Evolutionary conservation across 2,888 invertebrate species (phyloP).

Genomic region (Spicauda simplicius): DNA sequence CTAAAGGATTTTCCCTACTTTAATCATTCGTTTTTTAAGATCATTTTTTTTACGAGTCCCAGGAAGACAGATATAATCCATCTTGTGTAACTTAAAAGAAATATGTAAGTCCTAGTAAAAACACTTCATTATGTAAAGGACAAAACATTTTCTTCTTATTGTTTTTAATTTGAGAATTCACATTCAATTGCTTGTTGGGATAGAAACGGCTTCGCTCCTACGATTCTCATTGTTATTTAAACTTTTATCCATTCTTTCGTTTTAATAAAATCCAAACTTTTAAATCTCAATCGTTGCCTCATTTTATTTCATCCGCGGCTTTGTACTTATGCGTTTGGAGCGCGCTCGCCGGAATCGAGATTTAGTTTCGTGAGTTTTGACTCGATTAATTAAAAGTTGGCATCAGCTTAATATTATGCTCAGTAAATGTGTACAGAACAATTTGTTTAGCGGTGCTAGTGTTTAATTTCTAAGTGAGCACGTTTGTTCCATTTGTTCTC

Average conservation of each 20-base stretch:
- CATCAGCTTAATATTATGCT: constrained; percentile 44
- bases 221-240: neutral
- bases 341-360: constrained; percentile 40
- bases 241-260: neutral
- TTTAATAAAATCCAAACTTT: neutral
- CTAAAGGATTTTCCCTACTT: too few relatives aligned
- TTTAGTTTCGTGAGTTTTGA: constrained; percentile 47
- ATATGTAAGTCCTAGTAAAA: too few relatives aligned
- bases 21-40: too few relatives aligned
- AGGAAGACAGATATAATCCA: too few relatives aligned
- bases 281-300: neutral
- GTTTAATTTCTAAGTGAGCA: constrained; percentile 33
- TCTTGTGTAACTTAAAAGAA: too few relatives aligned
- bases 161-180: neutral
- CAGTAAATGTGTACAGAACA: constrained; percentile 31
- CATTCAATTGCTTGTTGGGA: neutral
- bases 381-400: constrained; percentile 52
- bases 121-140: too few relatives aligned
- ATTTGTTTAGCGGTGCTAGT: constrained; percentile 34
- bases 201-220: neutral
- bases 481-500: constrained; percentile 32
- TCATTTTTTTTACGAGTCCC: too few relatives aligned
- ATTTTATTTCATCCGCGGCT: constrained; percentile 4
- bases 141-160: too few relatives aligned
- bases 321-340: constrained; percentile 31